Base-by-base conservation (phyloP, 2,888 invertebrate genomes). In the Quadroppia sp. region DNA sequence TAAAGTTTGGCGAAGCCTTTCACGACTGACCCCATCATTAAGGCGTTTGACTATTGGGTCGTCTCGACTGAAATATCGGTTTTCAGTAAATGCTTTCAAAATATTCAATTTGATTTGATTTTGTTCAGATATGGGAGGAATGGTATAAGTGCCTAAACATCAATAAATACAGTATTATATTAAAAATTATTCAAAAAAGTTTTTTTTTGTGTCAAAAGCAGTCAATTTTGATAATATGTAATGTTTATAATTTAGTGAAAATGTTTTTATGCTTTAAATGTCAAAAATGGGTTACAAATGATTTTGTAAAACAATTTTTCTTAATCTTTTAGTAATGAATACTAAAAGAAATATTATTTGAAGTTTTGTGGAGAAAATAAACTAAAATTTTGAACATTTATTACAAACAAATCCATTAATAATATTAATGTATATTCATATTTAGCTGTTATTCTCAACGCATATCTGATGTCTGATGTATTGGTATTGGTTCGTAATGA, bases 381-480 rank as follows among this genome's bases (percentile, higher is more conserved):
- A 69, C 42, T 45, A 2, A 45, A 69, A 20, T 64, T 64, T 56
- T 17, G 42, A n/a, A 45, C 69, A 69, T 69, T 45, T 69, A n/a
- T 69, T 69, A 69, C 45, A 69, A 69, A 45, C 69, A 69, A 69
- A 69, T 42, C 69, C 69, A 69, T 69, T 69, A 42, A 69, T 69
- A 42, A 23, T 69, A 42, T 45, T 25, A 69, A 45, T 69, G 42
- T 42, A n/a, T 69, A 20, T 45, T 17, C 42, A 45, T 45, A 69
- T 42, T 69, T 64, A 64, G 61, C 61, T 36, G 61, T 20, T 64
- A 64, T 64, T 64, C 36, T 64, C 15, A 56, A 13, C 30, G 56
- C 40, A 64, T 64, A 64, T 28, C n/a, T 64, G 23, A 15, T 36
- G 69, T 23, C 20, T 45, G 45, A 42, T 45, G 15, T 45, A 69